Evolutionary conservation across 2,113 vertebrate genomes (phyloP).

Genomic region (Strix aluco): DNA sequence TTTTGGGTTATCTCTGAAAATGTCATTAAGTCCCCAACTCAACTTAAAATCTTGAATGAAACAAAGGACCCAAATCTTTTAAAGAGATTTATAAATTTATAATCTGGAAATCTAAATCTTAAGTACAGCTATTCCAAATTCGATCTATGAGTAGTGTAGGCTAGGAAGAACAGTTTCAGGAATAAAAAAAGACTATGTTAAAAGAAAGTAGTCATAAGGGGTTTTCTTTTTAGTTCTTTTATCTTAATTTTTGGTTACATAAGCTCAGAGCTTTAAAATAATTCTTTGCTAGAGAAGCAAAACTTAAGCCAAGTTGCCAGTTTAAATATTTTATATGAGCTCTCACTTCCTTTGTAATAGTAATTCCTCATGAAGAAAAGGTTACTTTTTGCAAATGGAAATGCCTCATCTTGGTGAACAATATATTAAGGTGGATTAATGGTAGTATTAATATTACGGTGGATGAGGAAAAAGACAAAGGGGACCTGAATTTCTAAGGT

Average conservation of each 20-base stretch:
- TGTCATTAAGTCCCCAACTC: neutral
- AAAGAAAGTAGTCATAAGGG: neutral
- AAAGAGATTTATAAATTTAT: neutral
- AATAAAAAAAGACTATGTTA: neutral
- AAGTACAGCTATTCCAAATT: neutral
- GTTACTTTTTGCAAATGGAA: neutral
- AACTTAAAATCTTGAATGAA: neutral
- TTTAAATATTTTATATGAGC: neutral
- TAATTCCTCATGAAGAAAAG: neutral
- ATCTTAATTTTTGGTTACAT: neutral
- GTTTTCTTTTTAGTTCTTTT: neutral
- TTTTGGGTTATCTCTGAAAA: neutral
- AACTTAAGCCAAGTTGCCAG: neutral
- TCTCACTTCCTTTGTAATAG: neutral
- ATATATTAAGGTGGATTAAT: neutral
- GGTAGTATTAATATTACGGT: neutral
- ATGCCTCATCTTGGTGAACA: neutral
- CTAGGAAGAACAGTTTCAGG: neutral
- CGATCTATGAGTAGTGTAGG: neutral
- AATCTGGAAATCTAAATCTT: neutral
- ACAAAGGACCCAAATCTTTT: neutral
- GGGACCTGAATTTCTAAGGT: neutral
- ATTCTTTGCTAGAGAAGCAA: neutral
- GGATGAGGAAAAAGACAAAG: neutral
- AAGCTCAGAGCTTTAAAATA: neutral